Base-by-base conservation (phyloP, 2,888 invertebrate genomes). In the Mechanitis mazaeus region DNA sequence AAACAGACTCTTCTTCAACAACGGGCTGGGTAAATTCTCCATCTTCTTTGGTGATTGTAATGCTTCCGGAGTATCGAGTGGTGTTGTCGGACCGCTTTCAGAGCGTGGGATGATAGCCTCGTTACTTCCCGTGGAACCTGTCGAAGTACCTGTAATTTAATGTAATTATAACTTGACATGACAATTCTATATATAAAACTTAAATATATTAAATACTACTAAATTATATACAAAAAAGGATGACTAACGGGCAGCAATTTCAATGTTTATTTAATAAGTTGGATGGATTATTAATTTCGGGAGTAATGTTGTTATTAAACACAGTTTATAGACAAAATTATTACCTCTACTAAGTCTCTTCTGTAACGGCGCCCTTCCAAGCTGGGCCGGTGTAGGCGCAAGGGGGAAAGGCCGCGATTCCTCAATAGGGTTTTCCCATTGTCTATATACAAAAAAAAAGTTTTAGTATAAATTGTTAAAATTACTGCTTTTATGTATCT, bases 301-400 rank as follows among this genome's bases (percentile, higher is more conserved):
- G 42, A 9, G 42, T 42, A 42, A 42, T 1, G 7, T 2, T 42
- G 6, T 42, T 42, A 42, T 7, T 42, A 9, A 5, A 42, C 2
- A 6, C 42, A 42, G 42, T 1, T 42, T 9, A 2, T 47, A 47
- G 2, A 3, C 5, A 47, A 20, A 1, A 47, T 6, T n/a, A 50
- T 67, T 85, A 95, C 96, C 94, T 92, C 95, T 92, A 76, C 95
- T 96, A 75, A 96, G 95, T 75, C 97, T 91, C 79, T 96, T 93
- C 88, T 97, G 97, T 58, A 97, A 83, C 7, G 97, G 97, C 46
- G 97, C 97, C 69, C 94, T 93, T 56, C 98, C 98, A 62, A 97
- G 91, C 83, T 98, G 98, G 38, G 98, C 98, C 3, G 98, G 98
- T 1, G 98, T 98, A 0, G 98, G 98, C 54, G 97, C 97, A 69